Percentiles rank a stretch among this genome's conserved stretches.
Conservation (phyloP, 2,113 vertebrate genomes). For the Thamnophis sirtalis region DNA sequence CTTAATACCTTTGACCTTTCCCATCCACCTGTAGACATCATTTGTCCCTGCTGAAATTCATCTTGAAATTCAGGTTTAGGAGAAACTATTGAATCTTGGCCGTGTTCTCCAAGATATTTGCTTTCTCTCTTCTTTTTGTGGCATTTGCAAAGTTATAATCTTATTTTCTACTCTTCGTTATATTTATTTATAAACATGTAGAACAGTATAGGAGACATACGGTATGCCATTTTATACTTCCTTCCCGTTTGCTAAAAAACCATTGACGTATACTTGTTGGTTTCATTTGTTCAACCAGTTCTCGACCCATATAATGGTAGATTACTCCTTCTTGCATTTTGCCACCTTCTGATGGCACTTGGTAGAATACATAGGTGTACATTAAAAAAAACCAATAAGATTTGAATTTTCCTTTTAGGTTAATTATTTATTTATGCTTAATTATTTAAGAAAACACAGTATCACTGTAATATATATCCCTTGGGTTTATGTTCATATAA, state of each 20-base stretch:
- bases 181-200: not conserved
- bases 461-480: not conserved
- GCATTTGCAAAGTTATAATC: not conserved
- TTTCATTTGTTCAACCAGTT: not conserved
- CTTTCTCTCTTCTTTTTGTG: not conserved
- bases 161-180: not conserved
- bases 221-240: not conserved
- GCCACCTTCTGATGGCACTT: not conserved
- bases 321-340: not conserved
- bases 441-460: not conserved
- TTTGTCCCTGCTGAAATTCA: not conserved
- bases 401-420: not conserved
- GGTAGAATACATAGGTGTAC: not conserved
- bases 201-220: not conserved
- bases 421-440: not conserved
- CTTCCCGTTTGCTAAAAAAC: not conserved
- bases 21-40: not conserved
- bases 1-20: not conserved
- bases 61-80: not conserved
- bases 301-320: not conserved
- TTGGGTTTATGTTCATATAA: not conserved
- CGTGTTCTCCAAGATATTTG: not conserved
- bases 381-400: not conserved
- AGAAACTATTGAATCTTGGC: not conserved
- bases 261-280: not conserved